Evolutionary conservation across 2,888 invertebrate species (phyloP).

Genomic region (Belgica antarctica): DNA sequence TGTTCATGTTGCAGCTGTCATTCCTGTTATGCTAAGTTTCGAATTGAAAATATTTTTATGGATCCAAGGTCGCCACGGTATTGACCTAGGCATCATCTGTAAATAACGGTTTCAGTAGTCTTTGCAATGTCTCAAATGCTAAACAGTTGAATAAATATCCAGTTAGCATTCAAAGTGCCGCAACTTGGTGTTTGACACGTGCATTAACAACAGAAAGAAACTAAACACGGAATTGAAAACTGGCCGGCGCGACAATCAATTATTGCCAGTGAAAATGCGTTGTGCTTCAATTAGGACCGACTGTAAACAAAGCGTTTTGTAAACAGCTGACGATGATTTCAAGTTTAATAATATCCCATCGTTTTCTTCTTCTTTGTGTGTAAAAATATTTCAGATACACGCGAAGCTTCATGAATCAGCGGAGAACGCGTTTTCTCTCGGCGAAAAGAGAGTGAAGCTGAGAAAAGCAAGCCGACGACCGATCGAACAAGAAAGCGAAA

Average conservation of each 20-base stretch:
- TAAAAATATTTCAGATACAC: no score
- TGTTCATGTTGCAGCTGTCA: not conserved
- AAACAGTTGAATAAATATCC: not conserved
- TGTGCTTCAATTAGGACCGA: no score
- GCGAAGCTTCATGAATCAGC: not conserved
- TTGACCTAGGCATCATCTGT: constrained; percentile 1
- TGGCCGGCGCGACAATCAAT: not conserved
- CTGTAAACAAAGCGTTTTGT: not conserved
- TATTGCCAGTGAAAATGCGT: no score
- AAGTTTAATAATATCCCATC: no score
- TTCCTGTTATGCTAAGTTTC: not conserved
- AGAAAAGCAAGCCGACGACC: not conserved
- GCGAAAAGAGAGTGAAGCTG: not conserved
- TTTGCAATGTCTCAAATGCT: no score
- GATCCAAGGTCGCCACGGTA: not conserved
- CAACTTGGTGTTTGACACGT: not conserved
- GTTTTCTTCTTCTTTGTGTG: no score
- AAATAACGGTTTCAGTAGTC: no score
- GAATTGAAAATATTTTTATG: not conserved
- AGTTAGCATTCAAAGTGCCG: not conserved
- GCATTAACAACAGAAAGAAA: constrained; percentile 15
- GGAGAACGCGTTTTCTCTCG: not conserved
- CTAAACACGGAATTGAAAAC: not conserved
- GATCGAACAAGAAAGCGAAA: not conserved
- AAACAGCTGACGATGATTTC: constrained; percentile 15